Percentiles rank a stretch among this genome's conserved stretches.
phyloP scores from a whole-genome alignment of 2,888 invertebrate species.

The Globia sparganii region DNA sequence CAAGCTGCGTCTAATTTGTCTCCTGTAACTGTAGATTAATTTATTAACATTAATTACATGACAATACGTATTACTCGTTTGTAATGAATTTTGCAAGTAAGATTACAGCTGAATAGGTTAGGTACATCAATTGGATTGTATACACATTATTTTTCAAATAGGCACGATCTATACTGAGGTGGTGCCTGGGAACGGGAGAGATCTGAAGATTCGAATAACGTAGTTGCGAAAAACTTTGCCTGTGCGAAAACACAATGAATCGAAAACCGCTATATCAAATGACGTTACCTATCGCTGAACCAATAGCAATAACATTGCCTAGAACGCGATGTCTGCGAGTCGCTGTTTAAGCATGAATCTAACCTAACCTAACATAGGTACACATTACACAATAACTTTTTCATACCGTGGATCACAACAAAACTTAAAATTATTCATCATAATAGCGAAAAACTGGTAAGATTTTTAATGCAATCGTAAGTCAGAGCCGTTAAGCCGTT shows the following conservation, averaged over 20 bases:
- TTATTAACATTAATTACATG: constrained; percentile 90
- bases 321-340: background rate
- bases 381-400: too few relatives aligned
- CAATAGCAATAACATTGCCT: background rate
- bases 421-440: too few relatives aligned
- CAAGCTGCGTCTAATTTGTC: constrained; percentile 90
- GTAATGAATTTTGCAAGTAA: constrained; percentile 54
- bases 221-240: background rate
- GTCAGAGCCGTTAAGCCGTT: too few relatives aligned
- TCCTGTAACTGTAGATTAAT: constrained; percentile 89
- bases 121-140: background rate
- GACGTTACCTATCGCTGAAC: too few relatives aligned
- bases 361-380: too few relatives aligned
- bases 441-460: too few relatives aligned
- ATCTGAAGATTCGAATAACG: background rate
- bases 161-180: background rate
- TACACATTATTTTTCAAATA: background rate
- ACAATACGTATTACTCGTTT: constrained; percentile 80
- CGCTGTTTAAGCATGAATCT: background rate
- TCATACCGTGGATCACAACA: too few relatives aligned
- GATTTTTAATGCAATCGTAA: too few relatives aligned
- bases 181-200: background rate
- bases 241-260: background rate
- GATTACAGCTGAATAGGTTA: constrained; percentile 3
- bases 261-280: background rate